Evolutionary conservation across 2,888 invertebrate genomes (phyloP).

Genomic region (Trachelus iudaicus): DNA sequence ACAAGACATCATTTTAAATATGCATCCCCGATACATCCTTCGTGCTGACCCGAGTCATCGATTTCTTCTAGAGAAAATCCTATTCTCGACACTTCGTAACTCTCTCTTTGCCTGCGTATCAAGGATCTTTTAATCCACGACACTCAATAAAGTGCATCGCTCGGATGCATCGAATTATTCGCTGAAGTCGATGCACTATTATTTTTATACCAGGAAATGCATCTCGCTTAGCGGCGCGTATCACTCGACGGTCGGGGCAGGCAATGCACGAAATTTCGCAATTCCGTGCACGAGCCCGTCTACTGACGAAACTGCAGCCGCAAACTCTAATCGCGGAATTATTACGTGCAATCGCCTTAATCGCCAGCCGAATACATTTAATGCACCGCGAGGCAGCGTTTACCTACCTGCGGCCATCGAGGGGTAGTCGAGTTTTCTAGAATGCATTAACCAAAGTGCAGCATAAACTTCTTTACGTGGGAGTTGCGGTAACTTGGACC

Average conservation of each 20-base stretch:
- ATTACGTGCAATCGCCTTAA: slow-evolving; percentile 37
- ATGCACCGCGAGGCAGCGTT: slow-evolving; percentile 3
- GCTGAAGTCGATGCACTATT: neutral
- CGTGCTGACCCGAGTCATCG: neutral
- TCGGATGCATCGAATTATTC: neutral
- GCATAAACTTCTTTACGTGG: neutral
- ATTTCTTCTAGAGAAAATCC: neutral
- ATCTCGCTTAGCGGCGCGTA: slow-evolving; percentile 12
- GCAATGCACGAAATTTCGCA: slow-evolving; percentile 34
- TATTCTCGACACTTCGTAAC: neutral
- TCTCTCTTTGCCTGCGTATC: neutral
- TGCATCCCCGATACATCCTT: neutral
- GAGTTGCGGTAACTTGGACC: neutral
- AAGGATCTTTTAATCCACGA: neutral
- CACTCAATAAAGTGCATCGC: neutral
- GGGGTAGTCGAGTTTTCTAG: neutral
- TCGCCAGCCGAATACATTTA: slow-evolving; percentile 23
- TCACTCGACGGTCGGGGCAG: slow-evolving; percentile 24
- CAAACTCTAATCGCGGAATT: slow-evolving; percentile 35
- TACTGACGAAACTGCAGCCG: slow-evolving; percentile 38
- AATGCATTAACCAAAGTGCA: neutral
- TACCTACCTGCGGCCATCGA: neutral
- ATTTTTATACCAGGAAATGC: slow-evolving; percentile 8
- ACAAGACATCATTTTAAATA: neutral
- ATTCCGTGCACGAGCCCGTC: slow-evolving; percentile 20